Percentiles rank a stretch among this genome's conserved stretches.
Conservation (phyloP, 2,113 vertebrate species). For the Xyrauchen texanus region DNA sequence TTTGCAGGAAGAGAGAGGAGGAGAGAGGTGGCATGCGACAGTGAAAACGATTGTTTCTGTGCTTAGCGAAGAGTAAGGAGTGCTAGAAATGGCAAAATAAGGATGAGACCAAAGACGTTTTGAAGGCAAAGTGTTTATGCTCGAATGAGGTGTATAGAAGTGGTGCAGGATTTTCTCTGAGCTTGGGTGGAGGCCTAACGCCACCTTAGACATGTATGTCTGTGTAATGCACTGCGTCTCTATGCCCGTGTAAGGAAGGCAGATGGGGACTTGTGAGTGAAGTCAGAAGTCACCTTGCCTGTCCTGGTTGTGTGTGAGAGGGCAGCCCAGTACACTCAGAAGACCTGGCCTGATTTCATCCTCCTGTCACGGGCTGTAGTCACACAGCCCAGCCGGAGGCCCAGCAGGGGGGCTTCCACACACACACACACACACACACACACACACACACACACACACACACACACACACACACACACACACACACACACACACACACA, state of each 20-base stretch:
- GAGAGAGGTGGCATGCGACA: too few species aligned
- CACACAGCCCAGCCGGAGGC: constrained; percentile 52
- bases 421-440: constrained; percentile 38
- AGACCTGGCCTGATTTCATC: constrained; percentile 64
- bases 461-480: constrained; percentile 43
- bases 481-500: constrained; percentile 54
- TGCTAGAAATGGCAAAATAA: too few species aligned
- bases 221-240: constrained; percentile 44
- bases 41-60: too few species aligned
- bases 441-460: constrained; percentile 50
- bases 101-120: too few species aligned
- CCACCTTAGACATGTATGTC: constrained; percentile 50
- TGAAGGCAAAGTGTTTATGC: too few species aligned
- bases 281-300: constrained; percentile 61
- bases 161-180: not conserved
- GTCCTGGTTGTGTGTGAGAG: constrained; percentile 56
- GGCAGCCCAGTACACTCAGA: constrained; percentile 54
- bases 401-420: constrained; percentile 51
- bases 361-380: constrained; percentile 44
- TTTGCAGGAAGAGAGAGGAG: too few species aligned
- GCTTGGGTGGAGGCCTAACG: not conserved
- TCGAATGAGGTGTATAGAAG: not conserved
- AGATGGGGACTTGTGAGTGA: constrained; percentile 52
- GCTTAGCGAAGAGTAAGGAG: too few species aligned
- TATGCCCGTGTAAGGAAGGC: constrained; percentile 38